Evolutionary conservation across 2,797 vertebrate species (phyloP).

Genomic region (Anabacerthia variegaticeps): DNA sequence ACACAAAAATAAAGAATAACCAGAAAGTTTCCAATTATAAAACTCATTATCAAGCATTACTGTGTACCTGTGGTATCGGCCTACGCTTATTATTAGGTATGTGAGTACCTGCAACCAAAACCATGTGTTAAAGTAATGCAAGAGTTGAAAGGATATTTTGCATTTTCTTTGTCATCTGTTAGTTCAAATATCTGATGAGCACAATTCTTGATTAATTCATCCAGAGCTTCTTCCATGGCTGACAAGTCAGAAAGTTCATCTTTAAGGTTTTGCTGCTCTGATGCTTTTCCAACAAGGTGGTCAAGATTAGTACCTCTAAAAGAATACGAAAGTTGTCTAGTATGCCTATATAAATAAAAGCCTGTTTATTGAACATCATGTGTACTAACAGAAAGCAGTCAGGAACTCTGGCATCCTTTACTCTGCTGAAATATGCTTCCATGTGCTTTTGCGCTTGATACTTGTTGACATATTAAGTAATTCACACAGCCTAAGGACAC

Average conservation of each 20-base stretch:
- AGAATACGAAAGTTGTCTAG: background rate
- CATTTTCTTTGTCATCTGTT: constrained; percentile 84
- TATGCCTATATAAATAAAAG: background rate
- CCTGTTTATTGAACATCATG: background rate
- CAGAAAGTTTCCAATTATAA: background rate
- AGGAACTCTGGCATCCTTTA: background rate
- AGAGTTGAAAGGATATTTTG: constrained; percentile 88
- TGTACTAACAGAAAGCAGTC: background rate
- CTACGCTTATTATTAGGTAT: background rate
- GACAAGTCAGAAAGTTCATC: constrained; percentile 84
- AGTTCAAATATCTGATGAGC: constrained; percentile 88
- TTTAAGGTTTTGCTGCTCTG: constrained; percentile 72
- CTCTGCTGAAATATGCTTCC: background rate
- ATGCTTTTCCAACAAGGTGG: constrained; percentile 57
- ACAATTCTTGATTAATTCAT: constrained; percentile 88
- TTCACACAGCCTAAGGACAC: background rate
- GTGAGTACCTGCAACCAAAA: background rate
- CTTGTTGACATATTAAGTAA: background rate
- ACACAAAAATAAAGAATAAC: background rate
- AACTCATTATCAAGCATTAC: background rate
- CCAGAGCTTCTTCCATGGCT: constrained; percentile 88
- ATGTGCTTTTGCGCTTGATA: background rate
- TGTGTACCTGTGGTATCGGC: background rate
- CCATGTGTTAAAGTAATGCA: background rate
- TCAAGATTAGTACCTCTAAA: constrained; percentile 79